A percentile compares a stretch with the other conserved stretches of the same genome.
phyloP scores from a whole-genome alignment of 2,888 invertebrate genomes.

The Ophion ellenae region DNA sequence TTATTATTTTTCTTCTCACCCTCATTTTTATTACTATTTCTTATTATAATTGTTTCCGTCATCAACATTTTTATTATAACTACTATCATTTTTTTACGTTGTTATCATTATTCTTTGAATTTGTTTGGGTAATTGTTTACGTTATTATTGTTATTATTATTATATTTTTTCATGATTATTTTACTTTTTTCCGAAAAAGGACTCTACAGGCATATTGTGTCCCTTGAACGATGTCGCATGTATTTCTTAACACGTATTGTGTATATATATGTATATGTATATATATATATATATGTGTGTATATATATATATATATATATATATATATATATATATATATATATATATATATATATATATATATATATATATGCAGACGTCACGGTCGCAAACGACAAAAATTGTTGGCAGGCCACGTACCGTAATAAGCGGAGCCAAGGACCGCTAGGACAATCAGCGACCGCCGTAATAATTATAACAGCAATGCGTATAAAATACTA shows the following conservation, averaged over 20 bases:
- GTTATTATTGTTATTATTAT: neutral
- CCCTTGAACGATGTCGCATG: neutral
- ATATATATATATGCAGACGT: slow-evolving; percentile 68
- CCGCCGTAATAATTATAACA: slow-evolving; percentile 78
- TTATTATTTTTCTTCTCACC: too few relatives aligned
- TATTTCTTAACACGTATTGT: too few relatives aligned
- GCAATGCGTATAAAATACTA: slow-evolving; percentile 6
- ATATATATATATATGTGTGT: neutral
- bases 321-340: neutral
- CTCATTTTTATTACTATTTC: too few relatives aligned
- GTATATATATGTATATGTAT: too few relatives aligned
- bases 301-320: slow-evolving; percentile 9
- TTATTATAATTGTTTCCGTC: too few relatives aligned
- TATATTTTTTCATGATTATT: neutral
- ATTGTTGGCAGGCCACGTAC: slow-evolving; percentile 78
- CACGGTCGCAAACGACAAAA: slow-evolving; percentile 81
- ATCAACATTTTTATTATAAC: too few relatives aligned
- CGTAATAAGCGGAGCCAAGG: slow-evolving; percentile 80
- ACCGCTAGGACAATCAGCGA: slow-evolving; percentile 82
- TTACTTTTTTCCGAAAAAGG: neutral
- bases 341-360: neutral
- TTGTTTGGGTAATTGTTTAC: neutral
- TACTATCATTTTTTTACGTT: too few relatives aligned
- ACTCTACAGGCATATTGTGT: neutral
- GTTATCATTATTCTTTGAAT: too few relatives aligned